Evolutionary conservation across 2,113 vertebrate genomes (phyloP).

Genomic region (Nibea albiflora): DNA sequence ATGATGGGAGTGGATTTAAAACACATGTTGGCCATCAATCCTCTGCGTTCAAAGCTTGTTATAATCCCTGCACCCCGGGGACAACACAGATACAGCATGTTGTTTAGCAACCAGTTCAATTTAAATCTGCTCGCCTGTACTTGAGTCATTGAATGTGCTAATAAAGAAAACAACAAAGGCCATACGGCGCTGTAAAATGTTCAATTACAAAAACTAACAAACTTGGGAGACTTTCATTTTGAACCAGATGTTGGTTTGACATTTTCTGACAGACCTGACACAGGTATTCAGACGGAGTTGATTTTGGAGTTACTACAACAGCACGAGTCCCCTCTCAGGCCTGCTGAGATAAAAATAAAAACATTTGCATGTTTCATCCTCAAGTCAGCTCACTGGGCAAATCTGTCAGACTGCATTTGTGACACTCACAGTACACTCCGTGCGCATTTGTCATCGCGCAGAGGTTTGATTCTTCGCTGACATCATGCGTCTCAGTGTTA

Average conservation of each 20-base stretch:
- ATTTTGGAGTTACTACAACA: constrained; percentile 44
- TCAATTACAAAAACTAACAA: neutral
- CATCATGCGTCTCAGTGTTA: constrained; percentile 56
- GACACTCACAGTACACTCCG: constrained; percentile 59
- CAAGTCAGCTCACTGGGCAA: constrained; percentile 73
- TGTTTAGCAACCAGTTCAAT: constrained; percentile 50
- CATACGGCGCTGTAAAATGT: neutral
- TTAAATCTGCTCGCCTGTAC: constrained; percentile 21
- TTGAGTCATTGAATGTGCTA: neutral
- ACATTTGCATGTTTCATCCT: constrained; percentile 66
- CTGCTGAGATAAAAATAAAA: constrained; percentile 68
- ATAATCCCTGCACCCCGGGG: constrained; percentile 18
- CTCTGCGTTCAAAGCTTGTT: constrained; percentile 23
- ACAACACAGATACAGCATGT: constrained; percentile 16
- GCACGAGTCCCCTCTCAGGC: constrained; percentile 32
- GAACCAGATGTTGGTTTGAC: neutral
- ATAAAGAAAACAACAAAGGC: neutral
- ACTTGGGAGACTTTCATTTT: neutral
- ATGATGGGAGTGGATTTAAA: constrained; percentile 57
- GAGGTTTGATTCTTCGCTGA: constrained; percentile 73
- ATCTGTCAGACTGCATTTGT: constrained; percentile 78
- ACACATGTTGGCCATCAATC: constrained; percentile 62
- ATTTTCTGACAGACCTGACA: neutral
- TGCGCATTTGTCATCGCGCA: constrained; percentile 74
- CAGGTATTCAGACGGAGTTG: constrained; percentile 1